Conservation (phyloP, 1,140 invertebrate genomes). For the Nylanderia fulva region DNA sequence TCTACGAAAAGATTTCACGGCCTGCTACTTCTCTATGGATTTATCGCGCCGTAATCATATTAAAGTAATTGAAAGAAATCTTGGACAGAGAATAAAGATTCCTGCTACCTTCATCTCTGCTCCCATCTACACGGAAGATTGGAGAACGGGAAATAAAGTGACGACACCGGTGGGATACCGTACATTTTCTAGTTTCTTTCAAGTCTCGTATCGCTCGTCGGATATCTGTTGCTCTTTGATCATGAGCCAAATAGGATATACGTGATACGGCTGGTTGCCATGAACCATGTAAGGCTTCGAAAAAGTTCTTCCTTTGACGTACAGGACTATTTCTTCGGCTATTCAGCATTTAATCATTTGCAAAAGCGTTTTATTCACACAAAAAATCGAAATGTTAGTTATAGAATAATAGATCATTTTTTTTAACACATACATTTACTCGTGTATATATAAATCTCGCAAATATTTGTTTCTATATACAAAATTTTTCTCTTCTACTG, state of each 20-base stretch:
- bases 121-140: not conserved
- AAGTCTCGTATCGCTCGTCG: not conserved
- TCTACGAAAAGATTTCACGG: conserved; percentile 23
- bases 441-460: not conserved
- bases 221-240: conserved; percentile 74
- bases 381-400: not conserved
- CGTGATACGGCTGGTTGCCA: conserved; percentile 20
- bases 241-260: conserved; percentile 64
- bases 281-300: not conserved
- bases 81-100: not conserved
- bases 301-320: not conserved
- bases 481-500: not conserved
- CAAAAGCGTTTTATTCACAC: not conserved
- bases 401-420: not conserved
- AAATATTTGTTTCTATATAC: conserved; percentile 1
- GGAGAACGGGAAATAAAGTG: conserved; percentile 35
- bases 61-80: conserved; percentile 49
- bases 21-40: not conserved
- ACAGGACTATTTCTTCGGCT: not conserved
- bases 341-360: conserved; percentile 12
- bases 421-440: not conserved
- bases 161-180: conserved; percentile 15
- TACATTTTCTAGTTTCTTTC: conserved; percentile 30
- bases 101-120: not conserved
- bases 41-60: conserved; percentile 41